Evolutionary conservation across 2,888 invertebrate species (phyloP).

Genomic region (Orthonevra nobilis): DNA sequence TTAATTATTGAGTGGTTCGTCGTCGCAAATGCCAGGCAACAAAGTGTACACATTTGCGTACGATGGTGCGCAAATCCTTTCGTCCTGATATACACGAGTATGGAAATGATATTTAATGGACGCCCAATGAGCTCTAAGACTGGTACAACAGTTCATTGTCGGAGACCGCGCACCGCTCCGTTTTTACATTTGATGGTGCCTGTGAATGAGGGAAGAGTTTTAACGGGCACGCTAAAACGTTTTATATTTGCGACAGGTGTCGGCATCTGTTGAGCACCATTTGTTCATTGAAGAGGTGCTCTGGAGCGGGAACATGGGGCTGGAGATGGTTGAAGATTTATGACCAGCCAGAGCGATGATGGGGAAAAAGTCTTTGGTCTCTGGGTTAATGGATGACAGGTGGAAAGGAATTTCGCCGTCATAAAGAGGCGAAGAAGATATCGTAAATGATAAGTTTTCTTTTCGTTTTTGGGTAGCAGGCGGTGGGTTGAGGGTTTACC

Average conservation of each 20-base stretch:
- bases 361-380: not conserved
- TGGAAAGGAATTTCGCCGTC: constrained; percentile 5
- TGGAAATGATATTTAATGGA: constrained; percentile 21
- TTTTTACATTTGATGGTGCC: not conserved
- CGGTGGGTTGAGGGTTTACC: not conserved
- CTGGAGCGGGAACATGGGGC: too few relatives aligned
- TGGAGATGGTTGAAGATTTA: constrained; percentile 21
- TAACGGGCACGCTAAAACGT: constrained; percentile 4
- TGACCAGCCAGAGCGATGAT: constrained; percentile 12
- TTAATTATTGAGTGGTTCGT: constrained; percentile 19
- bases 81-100: constrained; percentile 6
- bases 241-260: constrained; percentile 15
- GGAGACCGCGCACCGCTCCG: too few relatives aligned
- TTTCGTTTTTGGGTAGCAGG: not conserved
- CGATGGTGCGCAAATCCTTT: not conserved
- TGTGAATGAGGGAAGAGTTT: not conserved
- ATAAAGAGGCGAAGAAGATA: not conserved
- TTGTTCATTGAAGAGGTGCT: not conserved
- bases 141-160: constrained; percentile 18
- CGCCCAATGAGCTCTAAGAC: constrained; percentile 21
- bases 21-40: constrained; percentile 27
- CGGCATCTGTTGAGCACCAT: constrained; percentile 28
- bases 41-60: constrained; percentile 40
- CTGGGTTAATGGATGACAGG: constrained; percentile 31
- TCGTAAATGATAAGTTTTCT: constrained; percentile 34